A percentile compares a stretch with the other conserved stretches of the same genome.
phyloP scores from a whole-genome alignment of 2,797 vertebrate species.

The Myotis vivesi region DNA sequence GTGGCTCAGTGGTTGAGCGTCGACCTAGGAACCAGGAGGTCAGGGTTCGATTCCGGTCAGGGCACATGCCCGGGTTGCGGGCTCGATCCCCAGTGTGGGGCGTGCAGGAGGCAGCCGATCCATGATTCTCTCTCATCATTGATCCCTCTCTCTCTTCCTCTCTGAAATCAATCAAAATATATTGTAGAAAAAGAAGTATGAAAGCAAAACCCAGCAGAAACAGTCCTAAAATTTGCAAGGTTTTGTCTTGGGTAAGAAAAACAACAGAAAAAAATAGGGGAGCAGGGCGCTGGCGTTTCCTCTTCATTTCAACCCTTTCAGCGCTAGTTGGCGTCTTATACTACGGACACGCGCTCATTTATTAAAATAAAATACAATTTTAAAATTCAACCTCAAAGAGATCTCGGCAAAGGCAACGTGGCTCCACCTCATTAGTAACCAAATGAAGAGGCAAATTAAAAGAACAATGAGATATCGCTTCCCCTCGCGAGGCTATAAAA shows the following conservation, averaged over 20 bases:
- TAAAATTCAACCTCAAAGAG: neutral
- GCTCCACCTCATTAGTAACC: neutral
- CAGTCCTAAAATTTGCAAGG: neutral
- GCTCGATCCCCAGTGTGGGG: too few relatives aligned
- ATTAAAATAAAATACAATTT: neutral
- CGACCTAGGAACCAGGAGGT: too few relatives aligned
- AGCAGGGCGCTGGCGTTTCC: neutral
- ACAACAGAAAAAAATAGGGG: neutral
- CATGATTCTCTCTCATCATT: too few relatives aligned
- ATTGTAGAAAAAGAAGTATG: neutral
- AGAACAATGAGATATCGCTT: conserved; percentile 5
- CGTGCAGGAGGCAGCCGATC: too few relatives aligned
- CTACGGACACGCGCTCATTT: neutral
- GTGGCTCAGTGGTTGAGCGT: too few relatives aligned
- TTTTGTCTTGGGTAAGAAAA: neutral
- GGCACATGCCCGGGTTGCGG: too few relatives aligned
- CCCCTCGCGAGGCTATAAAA: conserved; percentile 32
- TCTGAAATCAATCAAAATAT: too few relatives aligned
- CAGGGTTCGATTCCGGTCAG: too few relatives aligned
- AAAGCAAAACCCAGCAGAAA: neutral
- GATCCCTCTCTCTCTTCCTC: too few relatives aligned
- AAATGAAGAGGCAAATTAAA: conserved; percentile 33
- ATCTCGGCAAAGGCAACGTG: neutral
- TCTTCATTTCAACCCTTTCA: neutral
- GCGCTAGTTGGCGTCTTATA: neutral